Base-by-base conservation (phyloP, 1,140 invertebrate genomes). In the Nilaparvata lugens region DNA sequence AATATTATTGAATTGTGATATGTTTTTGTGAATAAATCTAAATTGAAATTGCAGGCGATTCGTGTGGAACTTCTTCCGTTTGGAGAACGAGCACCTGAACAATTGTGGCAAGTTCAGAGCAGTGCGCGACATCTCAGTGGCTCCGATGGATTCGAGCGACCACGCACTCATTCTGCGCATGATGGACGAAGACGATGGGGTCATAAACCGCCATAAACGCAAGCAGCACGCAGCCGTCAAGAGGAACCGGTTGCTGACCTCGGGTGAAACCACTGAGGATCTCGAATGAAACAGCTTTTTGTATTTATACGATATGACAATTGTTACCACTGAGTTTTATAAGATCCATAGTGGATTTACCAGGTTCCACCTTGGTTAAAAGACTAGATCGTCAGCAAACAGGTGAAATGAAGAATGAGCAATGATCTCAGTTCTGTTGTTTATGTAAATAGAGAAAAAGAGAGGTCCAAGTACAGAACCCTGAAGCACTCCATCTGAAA, bases 21-120 rank as follows among this genome's bases (percentile, higher is more conserved):
- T n/a, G n/a, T n/a, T n/a, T n/a, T n/a, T n/a, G n/a, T n/a, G n/a
- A n/a, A n/a, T n/a, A n/a, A n/a, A n/a, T n/a, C n/a, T n/a, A n/a
- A n/a, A n/a, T n/a, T n/a, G n/a, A n/a, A n/a, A 4, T 70, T 63
- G 40, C 67, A 95, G 94, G 68, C 81, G 96, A 60, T 99, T 99
- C 77, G 86, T 99, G 38, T 99, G 97, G 97, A 99, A 99, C 75
- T 99, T 96, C 74, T 98, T 99, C 79, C 95, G 97, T 0, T 74
- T 99, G 64, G 97, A 99, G 77, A 99, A 99, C 77, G 97, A 99
- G 71, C 97, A 99, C 81, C 78, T 99, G 5, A 99, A 99, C 76
- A 99, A 99, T 78, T 99, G 96, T 78, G 97, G 97, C 76, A 95
- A 98, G 79, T 99, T 99, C 78, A 80, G 97, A 71, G 97, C 97